Base-by-base conservation (phyloP, 2,113 vertebrate species). In the Paramormyrops kingsleyae region DNA sequence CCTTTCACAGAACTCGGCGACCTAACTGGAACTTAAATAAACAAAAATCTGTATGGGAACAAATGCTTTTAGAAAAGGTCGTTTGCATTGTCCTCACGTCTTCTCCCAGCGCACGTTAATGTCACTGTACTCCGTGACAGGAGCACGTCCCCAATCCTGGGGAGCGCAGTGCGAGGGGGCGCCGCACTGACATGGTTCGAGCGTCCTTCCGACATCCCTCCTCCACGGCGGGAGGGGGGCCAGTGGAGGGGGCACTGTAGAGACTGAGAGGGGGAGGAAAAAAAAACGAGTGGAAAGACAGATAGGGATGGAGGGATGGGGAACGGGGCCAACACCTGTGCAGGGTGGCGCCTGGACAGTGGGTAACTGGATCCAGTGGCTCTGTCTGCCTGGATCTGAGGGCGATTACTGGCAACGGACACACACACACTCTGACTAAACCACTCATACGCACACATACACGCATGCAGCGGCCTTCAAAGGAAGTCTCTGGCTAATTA, bases 401-500 rank as follows among this genome's bases (percentile, higher is more conserved):
- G 74, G 74, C 19, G 39, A 42, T 80, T 80, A 80, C 74, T 80
- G 74, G 31, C 35, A 39, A 19, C 0, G 13, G 50, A 24, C 49
- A 94, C 8, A 47, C 31, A 88, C 86, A 88, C 86, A 89, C 13
- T 12, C 50, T 52, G 50, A 52, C 15, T 52, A 52, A 52, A 52
- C 50, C 49, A 80, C 88, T 89, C 10, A 59, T 13, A 50, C 86
- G 90, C 85, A 42, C 31, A 87, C 59, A 87, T 15, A 88, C 88
- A 89, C 88, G 70, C 70, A 89, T 12, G 2, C 56, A 49, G 59
- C 53, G 46, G 50, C 42, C 42, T 90, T 87, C 84, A 86, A 90
- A 86, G n/a, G 27, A 27, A 47, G 52, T 24, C 47, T 87, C 46
- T 74, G 56, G 86, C 24, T 66, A 90, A 87, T 87, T 86, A 90